Evolutionary conservation across 1,140 invertebrate genomes (phyloP).

Genomic region (Tetranychus cinnabarinus): DNA sequence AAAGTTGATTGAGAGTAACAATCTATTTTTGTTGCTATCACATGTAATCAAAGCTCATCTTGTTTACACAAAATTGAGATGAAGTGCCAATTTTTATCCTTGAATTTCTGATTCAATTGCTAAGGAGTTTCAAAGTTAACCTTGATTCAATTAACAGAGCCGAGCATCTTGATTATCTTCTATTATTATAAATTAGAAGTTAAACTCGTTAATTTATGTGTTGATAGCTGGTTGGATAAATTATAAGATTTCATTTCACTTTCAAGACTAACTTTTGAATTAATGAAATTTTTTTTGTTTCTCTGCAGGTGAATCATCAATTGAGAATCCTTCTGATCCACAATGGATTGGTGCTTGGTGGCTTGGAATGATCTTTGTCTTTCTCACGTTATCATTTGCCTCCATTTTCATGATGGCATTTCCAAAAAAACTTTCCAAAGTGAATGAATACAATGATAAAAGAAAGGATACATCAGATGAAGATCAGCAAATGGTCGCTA

Average conservation of each 20-base stretch:
- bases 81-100: no score
- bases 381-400: constrained; percentile 45
- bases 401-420: constrained; percentile 69
- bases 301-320: not conserved
- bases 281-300: not conserved
- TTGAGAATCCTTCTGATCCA: constrained; percentile 43
- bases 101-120: no score
- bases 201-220: no score
- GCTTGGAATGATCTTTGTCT: constrained; percentile 56
- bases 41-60: no score
- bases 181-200: no score
- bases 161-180: no score
- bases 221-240: not conserved
- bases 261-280: not conserved
- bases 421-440: constrained; percentile 32
- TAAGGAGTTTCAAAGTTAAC: no score
- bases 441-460: no score
- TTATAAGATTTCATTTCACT: not conserved
- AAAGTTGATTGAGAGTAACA: no score
- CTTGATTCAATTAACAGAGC: no score
- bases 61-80: no score
- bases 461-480: not conserved
- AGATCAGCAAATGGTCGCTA: not conserved
- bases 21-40: no score
- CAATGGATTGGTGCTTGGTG: constrained; percentile 81